These are phyloP conservation scores for Tragulus kanchil DNA, from an alignment of 2,113 vertebrate genomes.

Conservation along the genomic window DNA sequence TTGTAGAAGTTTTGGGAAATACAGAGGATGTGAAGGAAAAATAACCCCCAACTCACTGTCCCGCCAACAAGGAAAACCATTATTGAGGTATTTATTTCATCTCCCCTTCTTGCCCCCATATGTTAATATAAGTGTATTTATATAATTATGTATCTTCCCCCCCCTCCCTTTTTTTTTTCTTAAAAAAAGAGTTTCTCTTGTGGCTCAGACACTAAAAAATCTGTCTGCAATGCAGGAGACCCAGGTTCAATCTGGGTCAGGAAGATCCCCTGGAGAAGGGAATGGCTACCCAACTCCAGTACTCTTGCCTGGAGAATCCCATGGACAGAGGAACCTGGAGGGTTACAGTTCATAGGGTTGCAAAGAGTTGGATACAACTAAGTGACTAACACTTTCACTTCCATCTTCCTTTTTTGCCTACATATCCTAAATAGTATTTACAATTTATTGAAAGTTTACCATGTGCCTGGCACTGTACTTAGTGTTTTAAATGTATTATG, in stretches of 20 bases:
- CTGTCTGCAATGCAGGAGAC: too few species aligned
- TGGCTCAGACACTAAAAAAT: too few species aligned
- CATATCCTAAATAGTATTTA: neutral
- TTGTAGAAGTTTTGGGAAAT: constrained; percentile 41
- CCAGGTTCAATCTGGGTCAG: too few species aligned
- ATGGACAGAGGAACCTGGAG: too few species aligned
- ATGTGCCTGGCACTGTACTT: neutral
- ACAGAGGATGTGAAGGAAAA: neutral
- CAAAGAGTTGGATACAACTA: too few species aligned
- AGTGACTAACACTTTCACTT: too few species aligned
- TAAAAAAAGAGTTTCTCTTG: too few species aligned
- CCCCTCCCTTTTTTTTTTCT: too few species aligned
- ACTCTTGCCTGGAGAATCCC: too few species aligned
- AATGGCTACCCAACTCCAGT: too few species aligned
- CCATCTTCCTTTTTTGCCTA: constrained; percentile 8
- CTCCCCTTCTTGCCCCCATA: neutral
- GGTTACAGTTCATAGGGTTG: too few species aligned
- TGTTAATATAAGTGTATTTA: neutral
- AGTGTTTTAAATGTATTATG: neutral
- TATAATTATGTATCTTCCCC: neutral
- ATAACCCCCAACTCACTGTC: neutral
- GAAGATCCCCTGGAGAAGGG: too few species aligned
- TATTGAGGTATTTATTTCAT: neutral
- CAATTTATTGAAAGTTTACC: neutral
- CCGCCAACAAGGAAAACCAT: neutral